phyloP scores from a whole-genome alignment of 2,888 invertebrate species.

The Schizaphis graminum region DNA sequence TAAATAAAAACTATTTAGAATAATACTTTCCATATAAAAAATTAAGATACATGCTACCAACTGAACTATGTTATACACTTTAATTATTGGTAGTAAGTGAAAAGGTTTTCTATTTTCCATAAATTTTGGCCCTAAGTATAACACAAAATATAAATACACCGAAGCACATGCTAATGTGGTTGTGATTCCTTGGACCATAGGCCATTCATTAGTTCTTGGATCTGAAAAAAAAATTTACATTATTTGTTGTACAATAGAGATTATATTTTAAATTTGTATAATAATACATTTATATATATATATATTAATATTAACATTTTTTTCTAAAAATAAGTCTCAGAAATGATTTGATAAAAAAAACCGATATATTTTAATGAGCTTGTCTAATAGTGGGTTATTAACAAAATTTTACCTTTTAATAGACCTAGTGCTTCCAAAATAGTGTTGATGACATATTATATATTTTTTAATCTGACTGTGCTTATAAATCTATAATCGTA shows the following conservation, averaged over 20 bases:
- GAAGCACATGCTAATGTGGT: conserved; percentile 73
- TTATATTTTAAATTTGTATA: neutral
- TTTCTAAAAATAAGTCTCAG: neutral
- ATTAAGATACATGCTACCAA: conserved; percentile 47
- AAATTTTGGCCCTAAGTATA: conserved; percentile 75
- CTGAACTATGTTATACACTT: conserved; percentile 74
- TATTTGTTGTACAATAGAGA: neutral
- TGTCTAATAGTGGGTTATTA: neutral
- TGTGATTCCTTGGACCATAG: conserved; percentile 77
- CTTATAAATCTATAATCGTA: neutral
- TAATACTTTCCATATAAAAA: conserved; percentile 59
- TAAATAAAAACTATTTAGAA: conserved; percentile 68
- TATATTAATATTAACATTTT: neutral
- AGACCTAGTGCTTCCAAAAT: neutral
- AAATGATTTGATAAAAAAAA: no score
- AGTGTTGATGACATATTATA: neutral
- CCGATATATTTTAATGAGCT: no score
- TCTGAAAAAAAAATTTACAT: conserved; percentile 71
- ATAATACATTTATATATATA: neutral
- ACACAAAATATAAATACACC: conserved; percentile 75
- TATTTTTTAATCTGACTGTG: neutral
- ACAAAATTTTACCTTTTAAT: neutral
- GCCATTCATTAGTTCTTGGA: conserved; percentile 77
- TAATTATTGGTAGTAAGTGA: conserved; percentile 77
- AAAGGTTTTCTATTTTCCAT: conserved; percentile 81